Percentiles rank a stretch among this genome's conserved stretches.
Evolutionary conservation across 2,888 invertebrate genomes (phyloP).

Genomic region (Elegia similella): DNA sequence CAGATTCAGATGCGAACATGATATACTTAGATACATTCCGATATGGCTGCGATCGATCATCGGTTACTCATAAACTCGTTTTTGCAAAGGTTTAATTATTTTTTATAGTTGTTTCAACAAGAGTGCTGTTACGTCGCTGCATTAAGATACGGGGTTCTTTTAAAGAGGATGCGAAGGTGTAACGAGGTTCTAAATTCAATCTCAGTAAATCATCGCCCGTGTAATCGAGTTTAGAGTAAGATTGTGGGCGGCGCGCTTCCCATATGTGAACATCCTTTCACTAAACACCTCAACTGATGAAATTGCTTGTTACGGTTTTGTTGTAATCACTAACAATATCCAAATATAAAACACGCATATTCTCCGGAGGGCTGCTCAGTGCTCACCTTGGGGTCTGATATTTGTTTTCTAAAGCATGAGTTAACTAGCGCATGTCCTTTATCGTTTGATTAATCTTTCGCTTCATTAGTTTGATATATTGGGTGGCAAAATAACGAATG

Average conservation of each 20-base stretch:
- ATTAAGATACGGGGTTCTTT: conserved; percentile 29
- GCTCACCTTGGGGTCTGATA: conserved; percentile 67
- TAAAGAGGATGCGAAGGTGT: conserved; percentile 59
- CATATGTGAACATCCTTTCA: conserved; percentile 71
- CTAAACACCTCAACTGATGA: conserved; percentile 53
- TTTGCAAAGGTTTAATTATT: conserved; percentile 19
- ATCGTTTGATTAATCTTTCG: conserved; percentile 32
- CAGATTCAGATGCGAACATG: conserved; percentile 66
- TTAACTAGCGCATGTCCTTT: conserved; percentile 41
- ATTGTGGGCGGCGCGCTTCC: conserved; percentile 73
- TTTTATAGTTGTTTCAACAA: conserved; percentile 17
- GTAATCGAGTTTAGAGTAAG: conserved; percentile 77
- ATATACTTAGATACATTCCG: conserved; percentile 41
- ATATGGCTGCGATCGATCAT: conserved; percentile 38
- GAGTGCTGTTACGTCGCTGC: conserved; percentile 15
- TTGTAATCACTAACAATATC: conserved; percentile 12
- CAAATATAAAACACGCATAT: conserved; percentile 31
- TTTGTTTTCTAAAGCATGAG: conserved; percentile 55
- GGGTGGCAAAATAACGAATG: conserved; percentile 43
- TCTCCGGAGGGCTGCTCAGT: conserved; percentile 71
- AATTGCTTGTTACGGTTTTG: conserved; percentile 40
- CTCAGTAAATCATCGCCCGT: conserved; percentile 76
- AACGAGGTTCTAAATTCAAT: conserved; percentile 74
- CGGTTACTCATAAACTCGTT: conserved; percentile 15
- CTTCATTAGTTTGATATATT: conserved; percentile 52